Conservation (phyloP, 30 jellyfish, hydroid and myxozoan species). For the Pelagia noctiluca region DNA sequence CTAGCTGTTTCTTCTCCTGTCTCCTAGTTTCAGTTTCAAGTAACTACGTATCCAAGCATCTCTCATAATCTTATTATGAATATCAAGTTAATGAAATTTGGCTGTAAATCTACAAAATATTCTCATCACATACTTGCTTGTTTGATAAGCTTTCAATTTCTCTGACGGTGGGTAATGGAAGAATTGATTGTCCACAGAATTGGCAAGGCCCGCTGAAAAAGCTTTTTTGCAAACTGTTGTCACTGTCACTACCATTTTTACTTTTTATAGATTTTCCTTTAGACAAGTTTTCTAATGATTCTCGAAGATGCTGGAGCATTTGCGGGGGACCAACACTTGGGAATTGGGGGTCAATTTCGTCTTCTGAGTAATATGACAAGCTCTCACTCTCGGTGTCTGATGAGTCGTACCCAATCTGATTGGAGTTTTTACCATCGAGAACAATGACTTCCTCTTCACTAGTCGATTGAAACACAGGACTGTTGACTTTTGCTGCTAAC, state of each 20-base stretch:
- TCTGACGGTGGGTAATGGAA: slow-evolving; percentile 76
- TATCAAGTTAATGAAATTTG: neutral
- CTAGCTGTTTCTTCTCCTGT: too few species aligned
- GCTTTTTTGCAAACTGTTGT: slow-evolving; percentile 48
- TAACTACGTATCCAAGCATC: too few species aligned
- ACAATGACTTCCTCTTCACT: neutral
- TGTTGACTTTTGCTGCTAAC: neutral
- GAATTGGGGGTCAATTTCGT: slow-evolving; percentile 23
- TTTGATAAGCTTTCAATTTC: slow-evolving; percentile 43
- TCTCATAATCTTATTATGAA: too few species aligned
- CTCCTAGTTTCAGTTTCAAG: too few species aligned
- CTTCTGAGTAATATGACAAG: neutral
- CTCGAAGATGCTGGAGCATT: slow-evolving; percentile 63
- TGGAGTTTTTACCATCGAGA: neutral
- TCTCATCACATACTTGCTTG: slow-evolving; percentile 40
- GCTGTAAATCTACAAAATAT: neutral
- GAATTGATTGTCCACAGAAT: slow-evolving; percentile 60
- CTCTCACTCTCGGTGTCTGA: slow-evolving; percentile 41
- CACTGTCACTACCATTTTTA: neutral
- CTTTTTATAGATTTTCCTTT: neutral
- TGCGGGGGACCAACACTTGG: slow-evolving; percentile 88
- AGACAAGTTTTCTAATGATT: neutral
- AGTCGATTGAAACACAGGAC: neutral
- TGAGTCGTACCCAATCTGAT: neutral
- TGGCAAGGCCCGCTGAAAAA: slow-evolving; percentile 79